Evolutionary conservation across 2,888 invertebrate species (phyloP).

Genomic region (Sycophila texana): DNA sequence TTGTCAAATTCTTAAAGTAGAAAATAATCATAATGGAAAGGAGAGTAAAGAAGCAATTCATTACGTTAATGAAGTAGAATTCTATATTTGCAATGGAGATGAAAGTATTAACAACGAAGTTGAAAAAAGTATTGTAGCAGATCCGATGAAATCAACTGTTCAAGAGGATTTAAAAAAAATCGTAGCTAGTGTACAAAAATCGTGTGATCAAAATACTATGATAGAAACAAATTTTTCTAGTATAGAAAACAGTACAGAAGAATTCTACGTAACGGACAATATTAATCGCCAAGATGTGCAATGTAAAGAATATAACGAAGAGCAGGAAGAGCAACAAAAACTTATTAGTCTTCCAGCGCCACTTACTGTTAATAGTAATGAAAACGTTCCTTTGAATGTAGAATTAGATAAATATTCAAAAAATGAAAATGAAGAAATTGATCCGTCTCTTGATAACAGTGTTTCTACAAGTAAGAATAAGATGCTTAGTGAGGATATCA

Average conservation of each 20-base stretch:
- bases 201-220: background rate
- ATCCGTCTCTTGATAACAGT: too few species aligned
- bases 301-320: background rate
- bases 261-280: background rate
- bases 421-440: slow-evolving; percentile 12
- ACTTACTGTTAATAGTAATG: background rate
- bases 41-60: background rate
- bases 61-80: slow-evolving; percentile 33
- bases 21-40: background rate
- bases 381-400: slow-evolving; percentile 34
- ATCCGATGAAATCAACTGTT: slow-evolving; percentile 10
- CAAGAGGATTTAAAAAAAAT: background rate
- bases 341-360: too few species aligned
- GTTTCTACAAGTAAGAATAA: background rate
- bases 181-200: background rate
- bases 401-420: slow-evolving; percentile 19
- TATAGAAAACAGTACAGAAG: background rate
- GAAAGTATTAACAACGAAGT: background rate
- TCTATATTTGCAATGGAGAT: background rate
- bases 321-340: background rate
- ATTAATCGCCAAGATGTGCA: background rate
- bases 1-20: background rate
- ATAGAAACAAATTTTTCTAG: background rate
- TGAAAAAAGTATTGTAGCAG: background rate
- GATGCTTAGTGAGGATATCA: background rate